A percentile compares a stretch with the other conserved stretches of the same genome.
Evolutionary conservation across 2,113 vertebrate genomes (phyloP).

Genomic region (Morone saxatilis): DNA sequence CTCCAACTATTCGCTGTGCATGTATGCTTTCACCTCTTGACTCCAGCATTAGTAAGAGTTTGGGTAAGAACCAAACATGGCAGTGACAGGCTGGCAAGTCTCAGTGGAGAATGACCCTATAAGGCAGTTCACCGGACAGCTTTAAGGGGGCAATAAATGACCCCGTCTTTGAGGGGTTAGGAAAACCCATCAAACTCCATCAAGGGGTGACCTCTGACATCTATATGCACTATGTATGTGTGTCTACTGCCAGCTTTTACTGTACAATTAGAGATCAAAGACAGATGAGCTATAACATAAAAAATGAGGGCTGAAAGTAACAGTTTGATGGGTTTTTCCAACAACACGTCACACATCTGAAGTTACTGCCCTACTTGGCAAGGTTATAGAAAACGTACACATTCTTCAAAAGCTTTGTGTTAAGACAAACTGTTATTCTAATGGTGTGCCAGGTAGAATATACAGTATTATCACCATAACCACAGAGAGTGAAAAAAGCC

Average conservation of each 20-base stretch:
- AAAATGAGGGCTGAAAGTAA: conserved; percentile 16
- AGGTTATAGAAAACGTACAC: conserved; percentile 45
- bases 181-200: conserved; percentile 51
- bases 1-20: neutral
- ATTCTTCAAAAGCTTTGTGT: conserved; percentile 24
- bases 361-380: conserved; percentile 49
- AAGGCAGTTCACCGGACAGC: conserved; percentile 65
- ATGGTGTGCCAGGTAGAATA: conserved; percentile 19
- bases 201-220: conserved; percentile 43
- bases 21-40: conserved; percentile 10
- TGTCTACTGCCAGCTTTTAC: conserved; percentile 29
- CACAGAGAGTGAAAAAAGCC: conserved; percentile 27
- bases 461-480: conserved; percentile 37
- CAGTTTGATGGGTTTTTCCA: conserved; percentile 58
- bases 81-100: conserved; percentile 44
- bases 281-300: conserved; percentile 23
- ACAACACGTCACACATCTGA: conserved; percentile 36
- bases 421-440: conserved; percentile 28
- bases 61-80: conserved; percentile 73
- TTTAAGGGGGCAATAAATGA: conserved; percentile 66
- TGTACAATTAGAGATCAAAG: conserved; percentile 32
- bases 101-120: conserved; percentile 71
- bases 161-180: conserved; percentile 54
- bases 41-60: conserved; percentile 47
- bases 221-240: neutral